These are phyloP conservation scores for Aphidoletes aphidimyza DNA, from an alignment of 2,888 invertebrate species.

Conservation along the genomic window DNA sequence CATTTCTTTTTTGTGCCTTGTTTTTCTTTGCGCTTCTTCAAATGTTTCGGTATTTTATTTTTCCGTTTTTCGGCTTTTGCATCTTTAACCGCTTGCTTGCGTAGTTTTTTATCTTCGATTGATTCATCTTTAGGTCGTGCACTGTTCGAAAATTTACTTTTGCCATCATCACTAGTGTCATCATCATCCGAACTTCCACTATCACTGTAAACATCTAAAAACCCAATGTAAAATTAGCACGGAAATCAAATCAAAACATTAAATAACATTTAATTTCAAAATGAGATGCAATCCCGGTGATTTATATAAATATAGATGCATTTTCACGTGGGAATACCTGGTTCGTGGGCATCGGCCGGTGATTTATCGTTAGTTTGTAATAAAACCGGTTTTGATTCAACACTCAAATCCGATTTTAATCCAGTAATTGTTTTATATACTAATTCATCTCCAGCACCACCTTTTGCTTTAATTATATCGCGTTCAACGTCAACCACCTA, in stretches of 20 bases:
- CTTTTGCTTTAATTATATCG: conserved; percentile 83
- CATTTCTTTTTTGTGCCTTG: conserved; percentile 64
- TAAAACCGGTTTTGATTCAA: conserved; percentile 76
- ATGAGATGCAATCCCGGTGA: too few relatives aligned
- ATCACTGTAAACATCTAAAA: too few relatives aligned
- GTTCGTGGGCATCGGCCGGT: too few relatives aligned
- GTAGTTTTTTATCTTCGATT: conserved; percentile 79
- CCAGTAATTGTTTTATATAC: conserved; percentile 90
- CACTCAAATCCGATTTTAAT: conserved; percentile 81
- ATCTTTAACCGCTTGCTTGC: conserved; percentile 90
- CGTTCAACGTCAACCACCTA: conserved; percentile 83
- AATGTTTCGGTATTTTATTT: conserved; percentile 89
- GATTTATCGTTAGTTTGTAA: conserved; percentile 66
- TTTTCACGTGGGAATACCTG: too few relatives aligned
- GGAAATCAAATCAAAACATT: too few relatives aligned
- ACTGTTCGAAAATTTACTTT: conserved; percentile 71
- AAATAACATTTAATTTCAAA: too few relatives aligned
- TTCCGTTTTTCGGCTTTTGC: conserved; percentile 89
- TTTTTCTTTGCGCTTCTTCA: conserved; percentile 90
- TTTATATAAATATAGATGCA: too few relatives aligned
- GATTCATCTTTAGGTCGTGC: conserved; percentile 83
- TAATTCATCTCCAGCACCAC: conserved; percentile 77
- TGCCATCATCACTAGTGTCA: neutral
- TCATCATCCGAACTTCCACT: conserved; percentile 55
- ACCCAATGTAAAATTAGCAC: too few relatives aligned